phyloP scores from a whole-genome alignment of 2,888 invertebrate species.

The Netelia inedita region DNA sequence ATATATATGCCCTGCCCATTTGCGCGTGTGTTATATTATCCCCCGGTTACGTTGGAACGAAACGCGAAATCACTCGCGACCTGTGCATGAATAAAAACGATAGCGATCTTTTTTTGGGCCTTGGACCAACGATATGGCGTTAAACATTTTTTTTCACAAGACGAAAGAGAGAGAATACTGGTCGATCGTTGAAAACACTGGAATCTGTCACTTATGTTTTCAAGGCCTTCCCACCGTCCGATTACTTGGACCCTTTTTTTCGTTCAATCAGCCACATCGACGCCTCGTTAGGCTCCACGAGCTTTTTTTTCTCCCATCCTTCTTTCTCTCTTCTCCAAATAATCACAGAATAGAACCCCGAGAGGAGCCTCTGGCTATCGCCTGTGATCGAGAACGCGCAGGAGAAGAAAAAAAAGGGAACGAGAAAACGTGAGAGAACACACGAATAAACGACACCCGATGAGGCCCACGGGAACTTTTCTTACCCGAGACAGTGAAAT shows the following conservation, averaged over 20 bases:
- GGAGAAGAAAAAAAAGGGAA: neutral
- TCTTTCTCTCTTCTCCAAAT: neutral
- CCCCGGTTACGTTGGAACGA: neutral
- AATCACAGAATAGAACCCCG: constrained; percentile 26
- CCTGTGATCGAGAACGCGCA: neutral
- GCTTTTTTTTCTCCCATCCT: constrained; percentile 1
- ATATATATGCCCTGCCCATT: neutral
- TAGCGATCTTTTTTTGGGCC: neutral
- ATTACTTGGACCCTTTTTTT: constrained; percentile 21
- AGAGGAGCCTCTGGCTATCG: constrained; percentile 7
- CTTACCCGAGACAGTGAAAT: constrained; percentile 25
- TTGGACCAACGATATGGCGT: no score
- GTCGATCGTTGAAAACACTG: constrained; percentile 31
- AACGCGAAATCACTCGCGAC: neutral
- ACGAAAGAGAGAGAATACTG: no score
- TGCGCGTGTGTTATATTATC: constrained; percentile 6
- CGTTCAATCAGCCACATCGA: constrained; percentile 44
- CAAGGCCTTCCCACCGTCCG: constrained; percentile 53
- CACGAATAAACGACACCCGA: constrained; percentile 3
- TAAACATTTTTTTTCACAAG: constrained; percentile 26
- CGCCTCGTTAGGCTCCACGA: constrained; percentile 49
- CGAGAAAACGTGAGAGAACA: constrained; percentile 28
- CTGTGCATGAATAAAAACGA: neutral
- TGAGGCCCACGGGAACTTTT: constrained; percentile 4
- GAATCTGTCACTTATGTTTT: constrained; percentile 51